phyloP scores from a whole-genome alignment of 37 sponge, comb jelly and placozoan species.

The Petrosia ficiformis region DNA sequence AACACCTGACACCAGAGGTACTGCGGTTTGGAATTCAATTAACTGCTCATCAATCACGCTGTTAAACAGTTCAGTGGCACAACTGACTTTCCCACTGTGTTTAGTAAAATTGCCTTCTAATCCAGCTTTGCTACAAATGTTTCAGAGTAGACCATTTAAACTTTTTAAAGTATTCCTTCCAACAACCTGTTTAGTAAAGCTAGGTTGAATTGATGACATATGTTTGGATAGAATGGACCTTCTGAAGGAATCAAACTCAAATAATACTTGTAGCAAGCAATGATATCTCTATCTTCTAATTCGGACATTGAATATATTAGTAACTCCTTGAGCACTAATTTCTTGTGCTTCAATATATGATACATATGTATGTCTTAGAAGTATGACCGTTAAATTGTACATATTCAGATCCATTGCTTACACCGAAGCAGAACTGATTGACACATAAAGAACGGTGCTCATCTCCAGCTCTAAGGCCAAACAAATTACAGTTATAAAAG shows the following conservation, averaged over 20 bases:
- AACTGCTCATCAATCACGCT: not conserved
- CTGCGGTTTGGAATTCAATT: not conserved
- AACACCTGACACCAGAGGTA: not conserved
- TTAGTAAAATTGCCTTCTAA: not conserved
- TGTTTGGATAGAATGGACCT: not conserved
- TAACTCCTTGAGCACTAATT: too few species aligned
- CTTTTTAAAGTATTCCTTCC: not conserved
- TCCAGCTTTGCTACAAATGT: constrained; percentile 1
- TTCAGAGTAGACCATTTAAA: not conserved
- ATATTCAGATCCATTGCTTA: too few species aligned
- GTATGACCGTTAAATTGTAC: too few species aligned
- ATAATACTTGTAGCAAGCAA: not conserved
- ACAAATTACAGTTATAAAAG: too few species aligned
- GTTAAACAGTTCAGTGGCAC: not conserved
- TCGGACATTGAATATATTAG: too few species aligned
- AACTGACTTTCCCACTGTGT: constrained; percentile 13
- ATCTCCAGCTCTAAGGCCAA: too few species aligned
- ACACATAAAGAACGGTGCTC: too few species aligned
- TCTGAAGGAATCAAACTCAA: not conserved
- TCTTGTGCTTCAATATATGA: too few species aligned
- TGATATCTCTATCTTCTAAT: not conserved
- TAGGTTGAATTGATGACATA: not conserved
- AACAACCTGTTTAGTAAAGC: not conserved
- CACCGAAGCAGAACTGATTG: too few species aligned
- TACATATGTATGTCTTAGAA: too few species aligned